Evolutionary conservation across 2,797 vertebrate genomes (phyloP).

Genomic region (Myotis vivesi): DNA sequence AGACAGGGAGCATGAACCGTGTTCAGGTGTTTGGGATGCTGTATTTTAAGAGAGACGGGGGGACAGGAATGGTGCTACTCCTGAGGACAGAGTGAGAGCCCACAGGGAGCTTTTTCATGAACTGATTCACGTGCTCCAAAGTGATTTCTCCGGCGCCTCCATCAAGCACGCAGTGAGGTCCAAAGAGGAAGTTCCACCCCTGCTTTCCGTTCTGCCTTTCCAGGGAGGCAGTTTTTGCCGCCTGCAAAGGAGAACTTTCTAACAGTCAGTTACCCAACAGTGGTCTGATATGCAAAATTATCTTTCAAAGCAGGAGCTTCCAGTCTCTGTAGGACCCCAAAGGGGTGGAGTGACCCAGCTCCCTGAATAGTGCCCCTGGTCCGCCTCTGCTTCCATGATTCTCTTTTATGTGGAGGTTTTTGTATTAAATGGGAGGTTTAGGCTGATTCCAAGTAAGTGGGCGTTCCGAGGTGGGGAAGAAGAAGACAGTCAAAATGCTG

Average conservation of each 20-base stretch:
- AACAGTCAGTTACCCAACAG: neutral
- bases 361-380: neutral
- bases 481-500: conserved; percentile 28
- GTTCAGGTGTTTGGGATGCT: neutral
- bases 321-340: neutral
- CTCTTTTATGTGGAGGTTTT: conserved; percentile 12
- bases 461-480: neutral
- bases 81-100: neutral
- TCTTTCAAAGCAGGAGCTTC: neutral
- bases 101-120: rapidly evolving
- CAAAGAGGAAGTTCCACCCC: neutral
- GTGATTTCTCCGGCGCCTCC: neutral
- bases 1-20: neutral
- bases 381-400: neutral
- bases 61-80: neutral
- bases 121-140: neutral
- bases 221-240: neutral
- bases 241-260: neutral
- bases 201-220: neutral
- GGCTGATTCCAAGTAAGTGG: conserved; percentile 34
- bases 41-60: neutral
- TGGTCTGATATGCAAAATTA: neutral
- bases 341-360: neutral
- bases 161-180: too few relatives aligned
- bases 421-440: conserved; percentile 34